Evolutionary conservation across 2,888 invertebrate species (phyloP), one percentile per base, ranked within the genome.

Genomic region (Lacanobia oleracea): DNA sequence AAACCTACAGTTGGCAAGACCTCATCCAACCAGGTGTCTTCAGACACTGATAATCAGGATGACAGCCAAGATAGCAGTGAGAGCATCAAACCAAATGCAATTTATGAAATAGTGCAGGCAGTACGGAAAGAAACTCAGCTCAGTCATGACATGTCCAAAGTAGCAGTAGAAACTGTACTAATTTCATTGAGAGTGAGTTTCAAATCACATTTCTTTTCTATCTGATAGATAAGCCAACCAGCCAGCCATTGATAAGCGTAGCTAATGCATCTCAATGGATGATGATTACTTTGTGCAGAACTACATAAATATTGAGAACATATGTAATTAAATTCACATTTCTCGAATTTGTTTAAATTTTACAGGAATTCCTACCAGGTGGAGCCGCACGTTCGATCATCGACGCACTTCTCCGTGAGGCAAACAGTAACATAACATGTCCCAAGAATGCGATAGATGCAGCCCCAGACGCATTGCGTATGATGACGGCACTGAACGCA

Each of bases 101-200:
- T 98, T 59, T 98, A 98, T 92, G 97, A 98, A 87, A 97, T 98
- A 79, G 97, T 98, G 10, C 98, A 98, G 91, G 97, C 97, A 85
- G 98, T 98, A 54, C 96, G 98, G 64, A 97, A 97, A 86, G 98
- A 98, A 88, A 98, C 98, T 0, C 98, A 98, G 87, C 96, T 98
- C 53, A 98, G 98, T 86, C 98, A 98, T 93, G 98, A 98, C 86
- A 97, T 98, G 96, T 98, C 98, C 0, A 97, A 98, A 91, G 97
- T 98, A 69, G 98, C 98, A 18, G 97, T 98, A 50, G 97, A 97
- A 77, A 98, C 98, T 54, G 98, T 98, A 0, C 96, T 98, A 1
- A 96, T 91, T 70, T 95, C 95, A 23, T 91, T 96, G 61, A 92
- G 94, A 86, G 96, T 96, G 87, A 86, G 91, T 81, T 67, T 6